A percentile compares a stretch with the other conserved stretches of the same genome.
phyloP scores from a whole-genome alignment of 2,113 vertebrate species.

The Gambusia affinis region DNA sequence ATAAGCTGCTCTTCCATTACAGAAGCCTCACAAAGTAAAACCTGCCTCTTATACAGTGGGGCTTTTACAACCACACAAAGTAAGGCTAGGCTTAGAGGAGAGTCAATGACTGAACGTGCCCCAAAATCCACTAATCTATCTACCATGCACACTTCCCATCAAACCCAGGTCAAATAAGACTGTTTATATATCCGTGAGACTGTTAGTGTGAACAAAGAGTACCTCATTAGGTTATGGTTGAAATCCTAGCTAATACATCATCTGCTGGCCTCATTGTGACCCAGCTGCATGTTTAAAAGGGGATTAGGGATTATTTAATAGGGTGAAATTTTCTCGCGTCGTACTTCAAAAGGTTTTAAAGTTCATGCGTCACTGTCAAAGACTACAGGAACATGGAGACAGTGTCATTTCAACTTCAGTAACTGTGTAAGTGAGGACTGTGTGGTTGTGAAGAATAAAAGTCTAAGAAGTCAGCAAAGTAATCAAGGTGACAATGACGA shows the following conservation, averaged over 20 bases:
- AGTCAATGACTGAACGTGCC: conserved; percentile 52
- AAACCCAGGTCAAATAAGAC: conserved; percentile 56
- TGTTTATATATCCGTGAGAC: conserved; percentile 63
- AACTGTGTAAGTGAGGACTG: conserved; percentile 22
- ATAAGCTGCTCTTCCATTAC: conserved; percentile 13
- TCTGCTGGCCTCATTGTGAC: conserved; percentile 37
- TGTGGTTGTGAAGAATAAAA: conserved; percentile 19
- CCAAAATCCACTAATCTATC: conserved; percentile 61
- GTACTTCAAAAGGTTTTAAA: conserved; percentile 37
- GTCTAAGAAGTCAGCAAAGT: conserved; percentile 28
- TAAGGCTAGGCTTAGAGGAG: conserved; percentile 55
- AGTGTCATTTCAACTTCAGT: conserved; percentile 22
- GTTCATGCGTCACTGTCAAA: conserved; percentile 43
- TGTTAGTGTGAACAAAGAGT: conserved; percentile 43
- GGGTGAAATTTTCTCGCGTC: conserved; percentile 28
- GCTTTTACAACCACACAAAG: conserved; percentile 25
- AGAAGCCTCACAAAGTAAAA: not conserved
- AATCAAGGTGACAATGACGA: conserved; percentile 39
- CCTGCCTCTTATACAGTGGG: not conserved
- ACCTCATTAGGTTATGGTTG: conserved; percentile 47
- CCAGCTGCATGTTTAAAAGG: conserved; percentile 49
- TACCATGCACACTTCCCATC: conserved; percentile 39
- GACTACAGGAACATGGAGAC: conserved; percentile 4
- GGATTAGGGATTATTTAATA: conserved; percentile 60
- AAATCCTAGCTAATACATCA: conserved; percentile 37